Conservation (phyloP, 2,888 invertebrate species). For the Myathropa florea region DNA sequence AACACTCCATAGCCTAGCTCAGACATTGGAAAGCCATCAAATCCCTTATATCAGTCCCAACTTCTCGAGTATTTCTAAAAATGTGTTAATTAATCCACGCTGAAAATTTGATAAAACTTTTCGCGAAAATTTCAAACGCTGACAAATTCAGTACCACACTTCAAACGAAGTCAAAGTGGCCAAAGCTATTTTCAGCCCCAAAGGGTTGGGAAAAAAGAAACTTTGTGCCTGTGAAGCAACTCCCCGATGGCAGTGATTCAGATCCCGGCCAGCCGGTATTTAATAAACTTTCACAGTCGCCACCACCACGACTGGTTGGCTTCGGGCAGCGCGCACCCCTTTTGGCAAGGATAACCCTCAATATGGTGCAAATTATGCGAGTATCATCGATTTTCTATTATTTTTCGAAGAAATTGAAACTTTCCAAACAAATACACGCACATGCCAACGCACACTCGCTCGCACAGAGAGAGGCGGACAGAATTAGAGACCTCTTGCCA, state of each 20-base stretch:
- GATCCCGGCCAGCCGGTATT: constrained; percentile 24
- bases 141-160: background rate
- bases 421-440: constrained; percentile 18
- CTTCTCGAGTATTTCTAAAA: background rate
- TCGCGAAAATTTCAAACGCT: background rate
- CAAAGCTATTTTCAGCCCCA: background rate
- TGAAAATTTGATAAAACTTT: background rate
- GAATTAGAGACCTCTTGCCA: background rate
- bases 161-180: background rate
- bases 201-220: background rate
- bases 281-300: constrained; percentile 12
- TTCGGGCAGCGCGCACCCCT: background rate
- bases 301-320: background rate
- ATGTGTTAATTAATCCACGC: background rate
- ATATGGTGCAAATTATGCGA: constrained; percentile 46
- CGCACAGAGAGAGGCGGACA: background rate
- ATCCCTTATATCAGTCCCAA: background rate
- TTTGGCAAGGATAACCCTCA: constrained; percentile 10
- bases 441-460: background rate
- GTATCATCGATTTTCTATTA: constrained; percentile 54
- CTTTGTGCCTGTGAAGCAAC: background rate
- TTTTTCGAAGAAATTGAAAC: constrained; percentile 28
- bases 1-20: background rate
- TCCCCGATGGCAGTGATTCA: background rate
- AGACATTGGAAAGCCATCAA: background rate